Percentiles rank a stretch among this genome's conserved stretches.
Evolutionary conservation across 37 sponge, comb jelly and placozoan species (phyloP).

Genomic region (Diacarnus erythraeanus): DNA sequence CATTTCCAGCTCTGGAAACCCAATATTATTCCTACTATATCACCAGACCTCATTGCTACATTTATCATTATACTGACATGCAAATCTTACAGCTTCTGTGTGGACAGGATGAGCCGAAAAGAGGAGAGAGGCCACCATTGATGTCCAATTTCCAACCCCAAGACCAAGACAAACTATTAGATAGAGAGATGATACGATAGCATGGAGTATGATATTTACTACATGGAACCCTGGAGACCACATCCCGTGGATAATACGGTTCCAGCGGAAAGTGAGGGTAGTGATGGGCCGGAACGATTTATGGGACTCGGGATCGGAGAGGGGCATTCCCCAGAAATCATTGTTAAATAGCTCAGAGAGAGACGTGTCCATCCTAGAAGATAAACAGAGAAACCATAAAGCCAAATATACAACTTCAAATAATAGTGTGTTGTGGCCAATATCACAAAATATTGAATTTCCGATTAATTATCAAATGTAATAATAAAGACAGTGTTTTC

Average conservation of each 20-base stretch:
- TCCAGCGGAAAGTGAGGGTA: constrained; percentile 64
- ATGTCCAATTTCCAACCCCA: background rate
- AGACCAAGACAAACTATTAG: constrained; percentile 8
- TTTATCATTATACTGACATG: background rate
- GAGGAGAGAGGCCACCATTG: constrained; percentile 49
- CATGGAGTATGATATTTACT: constrained; percentile 72
- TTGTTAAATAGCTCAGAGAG: constrained; percentile 56
- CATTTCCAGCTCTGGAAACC: no score
- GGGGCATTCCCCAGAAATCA: constrained; percentile 89
- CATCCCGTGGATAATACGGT: constrained; percentile 69
- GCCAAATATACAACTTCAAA: background rate
- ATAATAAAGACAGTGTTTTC: no score
- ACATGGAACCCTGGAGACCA: constrained; percentile 74
- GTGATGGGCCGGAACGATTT: constrained; percentile 90
- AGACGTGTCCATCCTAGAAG: constrained; percentile 43
- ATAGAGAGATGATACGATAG: constrained; percentile 58
- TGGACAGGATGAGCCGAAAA: constrained; percentile 92
- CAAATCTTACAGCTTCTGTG: constrained; percentile 85
- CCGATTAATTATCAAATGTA: no score
- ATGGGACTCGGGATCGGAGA: constrained; percentile 77
- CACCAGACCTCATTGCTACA: no score
- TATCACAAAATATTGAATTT: no score
- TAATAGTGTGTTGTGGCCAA: no score
- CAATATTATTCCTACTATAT: no score
- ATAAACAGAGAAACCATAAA: background rate